Conservation (phyloP, 1,140 invertebrate species). For the Lamellibrachia luymesi region DNA sequence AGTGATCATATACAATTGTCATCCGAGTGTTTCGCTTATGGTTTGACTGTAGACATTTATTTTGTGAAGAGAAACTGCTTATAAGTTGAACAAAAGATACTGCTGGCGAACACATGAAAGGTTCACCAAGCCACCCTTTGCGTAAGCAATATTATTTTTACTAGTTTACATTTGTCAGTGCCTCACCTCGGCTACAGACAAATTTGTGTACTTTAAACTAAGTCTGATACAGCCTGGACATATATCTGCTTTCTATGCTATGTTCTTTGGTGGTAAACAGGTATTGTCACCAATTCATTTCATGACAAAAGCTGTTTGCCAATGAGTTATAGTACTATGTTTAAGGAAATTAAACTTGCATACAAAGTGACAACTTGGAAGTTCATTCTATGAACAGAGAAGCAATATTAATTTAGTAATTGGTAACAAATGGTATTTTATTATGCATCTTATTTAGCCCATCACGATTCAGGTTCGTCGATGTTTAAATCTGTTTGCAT, state of each 20-base stretch:
- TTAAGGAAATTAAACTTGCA: not conserved
- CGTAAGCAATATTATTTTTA: too few species aligned
- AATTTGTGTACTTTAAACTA: too few species aligned
- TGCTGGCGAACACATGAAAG: too few species aligned
- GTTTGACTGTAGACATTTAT: not conserved
- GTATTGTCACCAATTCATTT: not conserved
- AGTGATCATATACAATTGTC: not conserved
- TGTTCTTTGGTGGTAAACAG: not conserved
- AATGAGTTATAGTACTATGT: not conserved
- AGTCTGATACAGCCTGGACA: not conserved
- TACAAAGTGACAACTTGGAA: not conserved
- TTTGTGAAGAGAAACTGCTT: not conserved
- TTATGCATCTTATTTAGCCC: too few species aligned
- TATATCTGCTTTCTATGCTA: not conserved
- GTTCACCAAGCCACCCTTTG: too few species aligned
- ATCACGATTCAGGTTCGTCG: too few species aligned
- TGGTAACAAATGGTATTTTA: too few species aligned
- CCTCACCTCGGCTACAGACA: too few species aligned
- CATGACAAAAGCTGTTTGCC: not conserved
- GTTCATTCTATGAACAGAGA: not conserved
- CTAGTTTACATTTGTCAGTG: too few species aligned
- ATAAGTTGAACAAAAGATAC: too few species aligned
- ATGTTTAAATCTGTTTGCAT: too few species aligned
- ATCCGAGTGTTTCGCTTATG: not conserved
- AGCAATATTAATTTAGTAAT: not conserved